Evolutionary conservation across 2,797 vertebrate species (phyloP), one percentile per base, ranked within the genome.

Genomic region (Diplodus sargus): DNA sequence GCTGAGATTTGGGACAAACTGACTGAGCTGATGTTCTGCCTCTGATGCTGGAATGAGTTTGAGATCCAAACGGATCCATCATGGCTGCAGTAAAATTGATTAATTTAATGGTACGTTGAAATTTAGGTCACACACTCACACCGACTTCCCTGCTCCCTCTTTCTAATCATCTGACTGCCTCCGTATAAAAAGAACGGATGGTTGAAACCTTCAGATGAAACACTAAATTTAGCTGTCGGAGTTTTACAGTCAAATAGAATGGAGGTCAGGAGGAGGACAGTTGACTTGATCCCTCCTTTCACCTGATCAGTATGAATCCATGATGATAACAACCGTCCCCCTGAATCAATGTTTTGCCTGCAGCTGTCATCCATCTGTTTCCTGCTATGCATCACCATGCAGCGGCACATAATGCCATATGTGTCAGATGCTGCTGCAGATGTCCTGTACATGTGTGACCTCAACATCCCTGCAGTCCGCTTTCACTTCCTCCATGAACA

Each of bases 81-180:
- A 52, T 4, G 5, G 20, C 5, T 17, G 23, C 70, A 39, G 65
- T 12, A 0, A 20, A 25, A 85, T 43, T 4, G 61, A 74, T 70
- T 70, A 28, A 60, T 58, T 59, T 23, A 49, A 52, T 42, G 17
- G 23, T 3, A 9, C 22, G 1, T 4, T 9, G 62, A 23, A 18
- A 75, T 78, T 3, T 54, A 75, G 75, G 58, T 78, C 70, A 81
- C 54, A 14, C 59, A 28, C 15, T 15, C 16, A 8, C 14, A 8
- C 13, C 25, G 12, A 14, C 23, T 18, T 18, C 43, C 6, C 28
- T 4, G 25, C 23, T 17, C 0, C 0, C 18, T 14, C 60, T 53
- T 13, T 20, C 45, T 30, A 0, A 43, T 42, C 51, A 16, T 34
- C 39, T 39, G 13, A 11, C 48, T 4, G 59, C 52, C 16, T 2